These are phyloP conservation scores for Ariolimax columbianus DNA, from an alignment of 2,888 invertebrate genomes.

Conservation along the genomic window DNA sequence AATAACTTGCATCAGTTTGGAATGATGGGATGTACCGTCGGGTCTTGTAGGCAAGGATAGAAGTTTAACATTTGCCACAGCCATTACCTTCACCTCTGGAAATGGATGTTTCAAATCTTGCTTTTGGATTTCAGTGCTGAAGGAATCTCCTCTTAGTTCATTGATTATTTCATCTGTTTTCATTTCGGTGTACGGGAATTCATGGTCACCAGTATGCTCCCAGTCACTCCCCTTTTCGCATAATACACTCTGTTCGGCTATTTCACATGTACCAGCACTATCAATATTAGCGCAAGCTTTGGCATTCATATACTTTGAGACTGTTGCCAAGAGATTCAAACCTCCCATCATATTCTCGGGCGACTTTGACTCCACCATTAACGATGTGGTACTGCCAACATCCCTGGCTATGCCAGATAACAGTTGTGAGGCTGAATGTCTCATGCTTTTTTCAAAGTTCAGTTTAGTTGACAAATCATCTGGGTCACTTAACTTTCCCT, in stretches of 20 bases:
- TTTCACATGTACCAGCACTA: neutral
- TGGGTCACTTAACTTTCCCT: conserved; percentile 17
- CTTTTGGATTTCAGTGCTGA: neutral
- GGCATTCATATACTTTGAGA: conserved; percentile 45
- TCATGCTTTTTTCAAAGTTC: conserved; percentile 34
- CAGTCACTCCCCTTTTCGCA: neutral
- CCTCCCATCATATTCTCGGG: conserved; percentile 27
- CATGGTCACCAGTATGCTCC: neutral
- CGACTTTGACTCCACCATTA: conserved; percentile 29
- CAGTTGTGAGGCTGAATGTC: conserved; percentile 42
- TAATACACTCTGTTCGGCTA: neutral
- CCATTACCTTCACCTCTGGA: conserved; percentile 5
- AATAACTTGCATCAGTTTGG: conserved; percentile 32
- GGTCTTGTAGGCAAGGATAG: conserved; percentile 17
- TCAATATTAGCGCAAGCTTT: conserved; percentile 6
- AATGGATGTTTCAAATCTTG: neutral
- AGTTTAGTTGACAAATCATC: neutral
- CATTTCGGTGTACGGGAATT: neutral
- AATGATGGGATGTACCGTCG: neutral
- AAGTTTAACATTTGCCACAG: conserved; percentile 28
- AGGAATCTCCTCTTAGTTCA: neutral
- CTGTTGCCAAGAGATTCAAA: conserved; percentile 46
- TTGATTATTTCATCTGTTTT: neutral
- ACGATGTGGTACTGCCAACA: conserved; percentile 37
- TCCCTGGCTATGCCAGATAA: conserved; percentile 40